These are phyloP conservation scores for Ptychoptera contaminata DNA, from an alignment of 2,888 invertebrate species.

Conservation along the genomic window DNA sequence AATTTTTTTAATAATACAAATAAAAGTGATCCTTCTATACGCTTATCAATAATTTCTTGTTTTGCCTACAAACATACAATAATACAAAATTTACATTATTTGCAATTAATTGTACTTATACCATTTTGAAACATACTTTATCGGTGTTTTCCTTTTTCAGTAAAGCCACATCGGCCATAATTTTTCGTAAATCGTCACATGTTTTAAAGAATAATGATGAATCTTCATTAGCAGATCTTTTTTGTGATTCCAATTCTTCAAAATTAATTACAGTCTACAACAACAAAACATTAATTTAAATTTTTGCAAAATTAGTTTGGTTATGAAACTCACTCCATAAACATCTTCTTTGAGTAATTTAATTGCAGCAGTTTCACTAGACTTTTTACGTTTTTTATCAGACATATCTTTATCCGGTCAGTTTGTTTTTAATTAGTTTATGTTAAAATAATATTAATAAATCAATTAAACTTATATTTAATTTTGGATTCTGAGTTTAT, in stretches of 20 bases:
- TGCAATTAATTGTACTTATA: conserved; percentile 3
- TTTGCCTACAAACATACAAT: conserved; percentile 32
- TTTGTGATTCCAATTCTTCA: conserved; percentile 58
- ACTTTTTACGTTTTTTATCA: conserved; percentile 7
- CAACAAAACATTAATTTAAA: background rate
- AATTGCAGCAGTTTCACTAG: conserved; percentile 17
- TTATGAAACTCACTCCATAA: conserved; percentile 36
- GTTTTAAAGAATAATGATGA: conserved; percentile 47
- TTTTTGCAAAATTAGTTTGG: background rate
- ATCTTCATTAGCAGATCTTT: conserved; percentile 50
- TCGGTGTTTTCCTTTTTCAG: conserved; percentile 42
- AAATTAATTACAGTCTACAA: conserved; percentile 47
- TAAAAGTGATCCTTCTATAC: conserved; percentile 56
- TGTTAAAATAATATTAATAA: too few species aligned
- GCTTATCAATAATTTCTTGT: conserved; percentile 47
- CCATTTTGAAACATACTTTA: conserved; percentile 30
- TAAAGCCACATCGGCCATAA: conserved; percentile 51
- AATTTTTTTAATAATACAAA: conserved; percentile 77
- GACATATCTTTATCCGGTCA: conserved; percentile 3
- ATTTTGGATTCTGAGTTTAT: too few species aligned
- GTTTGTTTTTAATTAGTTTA: conserved; percentile 1
- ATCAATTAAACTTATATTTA: too few species aligned
- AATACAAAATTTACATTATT: conserved; percentile 4
- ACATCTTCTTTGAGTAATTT: conserved; percentile 35
- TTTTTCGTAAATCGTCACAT: conserved; percentile 50